Conservation (phyloP, 2,888 invertebrate species). For the Harmothoe impar region DNA sequence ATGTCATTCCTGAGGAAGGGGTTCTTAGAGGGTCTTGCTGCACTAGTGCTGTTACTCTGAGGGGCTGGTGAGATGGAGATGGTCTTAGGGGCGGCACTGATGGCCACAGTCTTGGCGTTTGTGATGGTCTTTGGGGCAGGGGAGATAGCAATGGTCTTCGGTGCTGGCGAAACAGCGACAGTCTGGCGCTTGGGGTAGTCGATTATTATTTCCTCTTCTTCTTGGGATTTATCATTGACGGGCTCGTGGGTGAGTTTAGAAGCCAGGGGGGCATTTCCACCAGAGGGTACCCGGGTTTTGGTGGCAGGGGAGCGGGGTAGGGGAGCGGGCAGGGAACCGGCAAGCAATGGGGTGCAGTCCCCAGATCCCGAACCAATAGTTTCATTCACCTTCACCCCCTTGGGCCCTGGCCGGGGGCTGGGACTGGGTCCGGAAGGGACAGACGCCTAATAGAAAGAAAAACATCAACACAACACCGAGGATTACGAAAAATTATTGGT, state of each 20-base stretch:
- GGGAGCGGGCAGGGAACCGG: conserved; percentile 21
- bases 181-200: not conserved
- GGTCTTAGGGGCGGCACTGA: no score
- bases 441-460: conserved; percentile 62
- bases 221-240: not conserved
- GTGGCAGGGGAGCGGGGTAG: conserved; percentile 43
- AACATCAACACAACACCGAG: conserved; percentile 55
- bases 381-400: conserved; percentile 48
- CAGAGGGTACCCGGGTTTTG: conserved; percentile 27
- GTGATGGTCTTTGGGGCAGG: no score
- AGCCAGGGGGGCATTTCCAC: not conserved
- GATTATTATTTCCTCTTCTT: conserved; percentile 35
- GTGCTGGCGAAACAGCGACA: not conserved
- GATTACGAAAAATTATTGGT: conserved; percentile 36
- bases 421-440: conserved; percentile 36
- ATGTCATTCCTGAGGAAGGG: not conserved
- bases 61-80: not conserved
- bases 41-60: not conserved
- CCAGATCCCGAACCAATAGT: not conserved
- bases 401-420: conserved; percentile 41
- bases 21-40: conserved; percentile 14
- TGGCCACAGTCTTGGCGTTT: no score
- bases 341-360: not conserved
- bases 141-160: not conserved
- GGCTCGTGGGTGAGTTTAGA: not conserved